These are phyloP conservation scores for Troilus luridus DNA, from an alignment of 2,888 invertebrate genomes.

Conservation along the genomic window DNA sequence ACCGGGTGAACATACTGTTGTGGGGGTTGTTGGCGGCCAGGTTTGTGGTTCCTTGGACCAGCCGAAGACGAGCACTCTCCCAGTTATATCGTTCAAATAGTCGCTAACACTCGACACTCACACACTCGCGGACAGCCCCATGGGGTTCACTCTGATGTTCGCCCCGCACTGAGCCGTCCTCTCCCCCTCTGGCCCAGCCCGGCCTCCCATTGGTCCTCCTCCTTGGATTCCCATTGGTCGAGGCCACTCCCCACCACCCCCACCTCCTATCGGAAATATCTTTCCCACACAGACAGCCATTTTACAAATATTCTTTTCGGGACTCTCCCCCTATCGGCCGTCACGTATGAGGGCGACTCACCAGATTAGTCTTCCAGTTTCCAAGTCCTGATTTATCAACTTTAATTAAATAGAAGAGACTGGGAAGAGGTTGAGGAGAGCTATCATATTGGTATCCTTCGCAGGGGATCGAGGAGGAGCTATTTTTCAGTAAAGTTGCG, in stretches of 20 bases:
- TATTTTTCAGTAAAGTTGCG: not conserved
- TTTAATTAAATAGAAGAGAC: conserved; percentile 49
- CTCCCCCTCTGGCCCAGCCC: conserved; percentile 15
- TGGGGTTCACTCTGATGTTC: conserved; percentile 49
- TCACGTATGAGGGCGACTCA: conserved; percentile 53
- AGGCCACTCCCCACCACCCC: not conserved
- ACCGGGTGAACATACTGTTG: conserved; percentile 58
- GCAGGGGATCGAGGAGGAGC: not conserved
- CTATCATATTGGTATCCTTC: not conserved
- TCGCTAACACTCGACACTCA: conserved; percentile 50
- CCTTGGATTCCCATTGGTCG: conserved; percentile 27
- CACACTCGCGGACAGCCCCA: conserved; percentile 48
- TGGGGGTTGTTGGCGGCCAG: conserved; percentile 52
- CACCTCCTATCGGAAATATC: conserved; percentile 55
- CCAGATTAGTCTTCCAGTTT: conserved; percentile 49
- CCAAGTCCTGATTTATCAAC: conserved; percentile 34
- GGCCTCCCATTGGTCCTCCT: not conserved
- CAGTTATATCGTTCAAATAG: conserved; percentile 29
- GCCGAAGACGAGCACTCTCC: conserved; percentile 32
- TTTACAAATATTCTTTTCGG: conserved; percentile 58
- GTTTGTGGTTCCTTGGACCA: conserved; percentile 45
- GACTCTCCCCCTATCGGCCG: conserved; percentile 52
- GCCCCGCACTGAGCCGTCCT: conserved; percentile 39
- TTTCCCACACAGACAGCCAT: conserved; percentile 58
- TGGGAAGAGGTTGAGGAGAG: not conserved